Percentiles rank a stretch among this genome's conserved stretches.
These are phyloP conservation scores for Crotalus tigris DNA, from an alignment of 2,113 vertebrate genomes.

Conservation along the genomic window DNA sequence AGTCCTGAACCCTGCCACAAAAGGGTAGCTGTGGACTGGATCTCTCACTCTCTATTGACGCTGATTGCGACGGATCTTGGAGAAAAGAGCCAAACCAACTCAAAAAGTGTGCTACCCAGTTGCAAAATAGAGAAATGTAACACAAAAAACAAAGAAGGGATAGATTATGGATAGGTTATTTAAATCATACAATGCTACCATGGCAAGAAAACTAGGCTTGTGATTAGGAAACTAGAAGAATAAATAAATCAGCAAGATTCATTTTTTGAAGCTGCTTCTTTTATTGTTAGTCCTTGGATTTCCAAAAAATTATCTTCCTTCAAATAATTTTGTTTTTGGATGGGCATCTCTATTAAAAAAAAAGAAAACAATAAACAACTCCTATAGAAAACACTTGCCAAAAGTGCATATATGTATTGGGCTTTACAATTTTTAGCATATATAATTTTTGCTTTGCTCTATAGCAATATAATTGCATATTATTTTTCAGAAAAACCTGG, in stretches of 20 bases:
- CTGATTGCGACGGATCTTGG: neutral
- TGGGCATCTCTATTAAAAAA: neutral
- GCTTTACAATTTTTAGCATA: neutral
- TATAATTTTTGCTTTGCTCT: neutral
- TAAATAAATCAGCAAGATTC: neutral
- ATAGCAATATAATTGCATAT: neutral
- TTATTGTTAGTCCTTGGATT: neutral
- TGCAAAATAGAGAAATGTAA: neutral
- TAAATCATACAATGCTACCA: neutral
- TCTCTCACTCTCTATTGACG: too few species aligned
- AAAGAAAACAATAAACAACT: neutral
- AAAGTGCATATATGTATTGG: neutral
- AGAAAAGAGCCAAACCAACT: neutral
- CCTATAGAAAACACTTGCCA: neutral
- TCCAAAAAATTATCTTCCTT: neutral
- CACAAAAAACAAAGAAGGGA: neutral
- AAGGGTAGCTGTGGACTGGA: neutral
- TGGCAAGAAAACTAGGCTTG: neutral
- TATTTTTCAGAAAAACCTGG: neutral
- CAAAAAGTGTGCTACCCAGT: neutral
- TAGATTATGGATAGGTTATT: neutral
- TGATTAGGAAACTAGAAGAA: neutral
- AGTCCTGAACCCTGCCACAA: neutral
- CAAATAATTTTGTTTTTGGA: neutral
- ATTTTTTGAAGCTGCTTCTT: neutral